Conservation (phyloP, 2,797 vertebrate species). For the Fistularia commersonii region DNA sequence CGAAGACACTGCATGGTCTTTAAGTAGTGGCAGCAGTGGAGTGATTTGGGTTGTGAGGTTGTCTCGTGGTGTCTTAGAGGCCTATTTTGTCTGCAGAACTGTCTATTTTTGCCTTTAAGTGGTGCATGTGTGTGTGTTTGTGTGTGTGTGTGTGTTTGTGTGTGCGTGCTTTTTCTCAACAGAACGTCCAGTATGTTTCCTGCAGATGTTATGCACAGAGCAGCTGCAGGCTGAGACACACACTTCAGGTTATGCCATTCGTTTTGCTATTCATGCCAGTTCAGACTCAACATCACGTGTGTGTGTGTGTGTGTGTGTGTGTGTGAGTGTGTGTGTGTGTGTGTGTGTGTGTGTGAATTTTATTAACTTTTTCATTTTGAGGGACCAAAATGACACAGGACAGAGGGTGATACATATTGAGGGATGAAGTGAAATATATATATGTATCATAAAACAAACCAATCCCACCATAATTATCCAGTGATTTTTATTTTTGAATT, state of each 20-base stretch:
- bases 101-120: slow-evolving; percentile 54
- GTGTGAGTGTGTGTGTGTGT: slow-evolving; percentile 2
- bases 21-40: slow-evolving; percentile 28
- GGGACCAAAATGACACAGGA: too few species aligned
- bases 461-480: too few species aligned
- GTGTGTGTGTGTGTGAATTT: slow-evolving; percentile 8
- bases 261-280: slow-evolving; percentile 10
- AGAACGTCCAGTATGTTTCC: slow-evolving; percentile 48
- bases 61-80: slow-evolving; percentile 55
- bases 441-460: too few species aligned
- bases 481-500: too few species aligned
- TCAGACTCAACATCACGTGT: slow-evolving; percentile 24
- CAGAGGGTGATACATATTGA: too few species aligned
- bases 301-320: slow-evolving; percentile 13
- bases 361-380: too few species aligned
- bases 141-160: background rate
- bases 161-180: slow-evolving; percentile 32
- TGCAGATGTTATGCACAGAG: slow-evolving; percentile 23
- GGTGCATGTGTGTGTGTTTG: slow-evolving; percentile 5
- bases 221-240: slow-evolving; percentile 24
- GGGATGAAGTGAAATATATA: too few species aligned
- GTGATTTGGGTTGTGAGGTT: slow-evolving; percentile 44
- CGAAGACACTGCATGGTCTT: slow-evolving; percentile 20
- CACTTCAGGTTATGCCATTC: slow-evolving; percentile 9
- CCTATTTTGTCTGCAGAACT: slow-evolving; percentile 41